Percentiles rank a stretch among this genome's conserved stretches.
phyloP scores from a whole-genome alignment of 2,113 vertebrate species.

The Etia nguti region DNA sequence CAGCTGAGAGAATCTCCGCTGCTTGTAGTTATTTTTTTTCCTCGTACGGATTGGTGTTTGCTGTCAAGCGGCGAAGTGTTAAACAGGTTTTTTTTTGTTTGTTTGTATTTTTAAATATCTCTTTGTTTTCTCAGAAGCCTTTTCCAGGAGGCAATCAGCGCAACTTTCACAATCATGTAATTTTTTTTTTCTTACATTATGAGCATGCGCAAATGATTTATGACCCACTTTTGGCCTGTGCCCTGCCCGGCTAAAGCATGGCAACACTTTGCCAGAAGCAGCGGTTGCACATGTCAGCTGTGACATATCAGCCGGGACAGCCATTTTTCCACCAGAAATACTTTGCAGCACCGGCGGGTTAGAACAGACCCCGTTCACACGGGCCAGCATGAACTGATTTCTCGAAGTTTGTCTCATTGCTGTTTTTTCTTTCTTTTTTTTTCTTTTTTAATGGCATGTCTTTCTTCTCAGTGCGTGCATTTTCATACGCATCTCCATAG shows the following conservation, averaged over 20 bases:
- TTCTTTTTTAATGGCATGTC: constrained; percentile 28
- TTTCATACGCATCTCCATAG: constrained; percentile 32
- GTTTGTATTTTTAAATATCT: not conserved
- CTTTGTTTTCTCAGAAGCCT: not conserved
- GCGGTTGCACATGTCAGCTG: constrained; percentile 1
- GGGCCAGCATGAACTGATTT: constrained; percentile 32
- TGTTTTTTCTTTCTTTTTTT: not conserved
- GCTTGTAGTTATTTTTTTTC: constrained; percentile 13
- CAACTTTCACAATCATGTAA: not conserved
- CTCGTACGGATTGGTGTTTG: not conserved
- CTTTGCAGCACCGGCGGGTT: not conserved
- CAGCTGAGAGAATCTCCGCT: constrained; percentile 29
- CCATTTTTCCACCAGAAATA: constrained; percentile 35
- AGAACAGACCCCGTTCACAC: not conserved
- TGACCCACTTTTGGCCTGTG: constrained; percentile 32
- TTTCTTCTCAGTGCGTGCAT: constrained; percentile 9
- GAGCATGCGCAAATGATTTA: not conserved
- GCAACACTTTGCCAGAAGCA: constrained; percentile 10
- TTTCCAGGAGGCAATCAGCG: not conserved
- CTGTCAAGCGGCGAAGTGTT: not conserved
- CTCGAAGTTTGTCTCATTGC: constrained; percentile 26
- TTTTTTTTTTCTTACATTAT: not conserved
- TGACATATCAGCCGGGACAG: constrained; percentile 35
- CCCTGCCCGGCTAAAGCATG: constrained; percentile 1
- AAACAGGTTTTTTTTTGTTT: not conserved